Evolutionary conservation across 2,888 invertebrate species (phyloP).

Genomic region (Blomia tropicalis): DNA sequence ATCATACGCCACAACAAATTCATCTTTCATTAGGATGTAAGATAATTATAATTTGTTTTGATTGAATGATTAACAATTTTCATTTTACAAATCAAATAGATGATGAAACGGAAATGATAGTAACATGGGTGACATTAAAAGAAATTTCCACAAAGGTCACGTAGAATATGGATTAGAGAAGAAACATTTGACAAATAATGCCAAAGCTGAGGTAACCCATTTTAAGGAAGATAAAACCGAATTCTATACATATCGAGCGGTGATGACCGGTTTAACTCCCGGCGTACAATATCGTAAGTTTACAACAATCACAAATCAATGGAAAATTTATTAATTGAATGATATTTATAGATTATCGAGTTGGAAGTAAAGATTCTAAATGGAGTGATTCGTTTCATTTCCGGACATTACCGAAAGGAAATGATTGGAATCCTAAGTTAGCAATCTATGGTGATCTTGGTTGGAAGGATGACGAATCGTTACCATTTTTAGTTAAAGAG

Average conservation of each 20-base stretch:
- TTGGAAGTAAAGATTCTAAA: background rate
- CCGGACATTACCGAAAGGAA: conserved; percentile 31
- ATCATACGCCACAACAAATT: conserved; percentile 10
- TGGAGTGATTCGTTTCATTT: conserved; percentile 34
- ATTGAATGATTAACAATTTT: background rate
- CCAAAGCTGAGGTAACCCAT: background rate
- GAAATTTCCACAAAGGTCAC: conserved; percentile 25
- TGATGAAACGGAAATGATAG: conserved; percentile 31
- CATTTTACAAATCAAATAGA: conserved; percentile 10
- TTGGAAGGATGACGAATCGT: conserved; percentile 30
- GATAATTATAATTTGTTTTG: background rate
- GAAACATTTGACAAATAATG: background rate
- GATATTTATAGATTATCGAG: background rate
- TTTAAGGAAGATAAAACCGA: conserved; percentile 38
- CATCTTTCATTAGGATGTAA: conserved; percentile 30
- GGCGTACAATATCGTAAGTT: conserved; percentile 19
- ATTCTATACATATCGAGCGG: conserved; percentile 63
- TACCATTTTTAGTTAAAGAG: conserved; percentile 30
- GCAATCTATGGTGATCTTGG: conserved; percentile 29
- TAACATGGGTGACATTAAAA: conserved; percentile 32
- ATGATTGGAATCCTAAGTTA: conserved; percentile 29
- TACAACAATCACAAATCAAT: background rate
- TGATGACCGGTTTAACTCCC: conserved; percentile 35
- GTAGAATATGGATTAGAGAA: conserved; percentile 31
- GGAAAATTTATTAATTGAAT: background rate